phyloP scores from a whole-genome alignment of 1,140 invertebrate genomes.

The Antheraea mylitta region DNA sequence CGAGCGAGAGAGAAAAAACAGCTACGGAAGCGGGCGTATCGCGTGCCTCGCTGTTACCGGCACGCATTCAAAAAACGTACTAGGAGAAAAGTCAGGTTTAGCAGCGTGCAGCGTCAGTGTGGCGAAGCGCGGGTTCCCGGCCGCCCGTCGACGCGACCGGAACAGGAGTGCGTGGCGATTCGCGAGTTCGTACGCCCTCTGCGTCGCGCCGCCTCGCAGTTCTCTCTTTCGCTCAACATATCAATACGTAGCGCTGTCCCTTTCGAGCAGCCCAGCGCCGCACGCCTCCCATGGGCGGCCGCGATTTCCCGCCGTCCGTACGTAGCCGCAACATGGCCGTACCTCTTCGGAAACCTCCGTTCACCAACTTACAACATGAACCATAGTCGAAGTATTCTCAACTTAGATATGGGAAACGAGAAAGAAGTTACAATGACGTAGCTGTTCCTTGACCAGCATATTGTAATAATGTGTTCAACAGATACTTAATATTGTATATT shows the following conservation, averaged over 20 bases:
- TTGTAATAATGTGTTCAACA: too few species aligned
- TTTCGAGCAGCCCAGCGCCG: conserved; percentile 47
- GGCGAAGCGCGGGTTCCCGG: conserved; percentile 63
- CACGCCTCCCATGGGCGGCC: conserved; percentile 75
- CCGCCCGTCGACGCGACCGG: conserved; percentile 75
- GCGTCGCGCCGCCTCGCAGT: conserved; percentile 61
- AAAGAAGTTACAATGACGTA: too few species aligned
- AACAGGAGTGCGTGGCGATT: conserved; percentile 66
- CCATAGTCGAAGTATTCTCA: conserved; percentile 2
- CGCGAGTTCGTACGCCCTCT: conserved; percentile 63
- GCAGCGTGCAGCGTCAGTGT: conserved; percentile 58
- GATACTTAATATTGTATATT: too few species aligned
- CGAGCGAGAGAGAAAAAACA: conserved; percentile 60
- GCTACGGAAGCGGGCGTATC: conserved; percentile 52
- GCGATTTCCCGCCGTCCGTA: conserved; percentile 65
- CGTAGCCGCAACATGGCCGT: conserved; percentile 71
- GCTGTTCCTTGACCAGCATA: too few species aligned
- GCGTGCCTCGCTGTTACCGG: conserved; percentile 59
- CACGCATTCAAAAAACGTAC: conserved; percentile 64
- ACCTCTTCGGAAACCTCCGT: conserved; percentile 43
- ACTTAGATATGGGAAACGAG: neutral
- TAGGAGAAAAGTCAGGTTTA: conserved; percentile 60
- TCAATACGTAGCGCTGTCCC: conserved; percentile 38
- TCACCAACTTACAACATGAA: conserved; percentile 29
- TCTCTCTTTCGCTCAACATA: conserved; percentile 42